phyloP scores from a whole-genome alignment of 2,888 invertebrate species.

The Apotomis turbidana region DNA sequence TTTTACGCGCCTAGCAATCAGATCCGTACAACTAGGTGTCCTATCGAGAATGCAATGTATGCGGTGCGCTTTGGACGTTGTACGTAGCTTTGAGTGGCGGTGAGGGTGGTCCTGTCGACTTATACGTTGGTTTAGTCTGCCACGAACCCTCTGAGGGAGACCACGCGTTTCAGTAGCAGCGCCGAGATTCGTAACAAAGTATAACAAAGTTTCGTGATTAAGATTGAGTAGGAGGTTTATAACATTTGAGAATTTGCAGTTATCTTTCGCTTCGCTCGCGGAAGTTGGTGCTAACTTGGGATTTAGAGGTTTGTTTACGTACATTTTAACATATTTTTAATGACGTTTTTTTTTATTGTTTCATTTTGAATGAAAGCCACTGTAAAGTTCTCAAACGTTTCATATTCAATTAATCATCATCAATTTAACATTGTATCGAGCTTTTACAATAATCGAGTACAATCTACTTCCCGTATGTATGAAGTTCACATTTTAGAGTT shows the following conservation, averaged over 20 bases:
- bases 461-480: too few species aligned
- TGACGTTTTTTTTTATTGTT: background rate
- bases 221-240: constrained; percentile 54
- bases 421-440: too few species aligned
- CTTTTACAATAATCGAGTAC: too few species aligned
- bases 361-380: background rate
- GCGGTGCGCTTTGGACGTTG: background rate
- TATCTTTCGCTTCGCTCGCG: background rate
- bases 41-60: constrained; percentile 52
- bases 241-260: constrained; percentile 47
- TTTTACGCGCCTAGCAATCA: constrained; percentile 1
- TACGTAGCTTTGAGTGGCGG: background rate
- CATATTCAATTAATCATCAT: too few species aligned
- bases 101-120: constrained; percentile 24
- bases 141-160: constrained; percentile 48
- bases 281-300: constrained; percentile 46
- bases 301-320: constrained; percentile 45
- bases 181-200: constrained; percentile 51
- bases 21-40: too few species aligned
- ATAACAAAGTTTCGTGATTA: constrained; percentile 64
- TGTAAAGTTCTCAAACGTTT: too few species aligned
- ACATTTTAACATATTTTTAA: background rate
- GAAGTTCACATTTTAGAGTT: too few species aligned
- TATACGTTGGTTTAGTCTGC: constrained; percentile 54
- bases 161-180: constrained; percentile 50